phyloP scores from a whole-genome alignment of 2,113 vertebrate genomes.

The Pithys albifrons region DNA sequence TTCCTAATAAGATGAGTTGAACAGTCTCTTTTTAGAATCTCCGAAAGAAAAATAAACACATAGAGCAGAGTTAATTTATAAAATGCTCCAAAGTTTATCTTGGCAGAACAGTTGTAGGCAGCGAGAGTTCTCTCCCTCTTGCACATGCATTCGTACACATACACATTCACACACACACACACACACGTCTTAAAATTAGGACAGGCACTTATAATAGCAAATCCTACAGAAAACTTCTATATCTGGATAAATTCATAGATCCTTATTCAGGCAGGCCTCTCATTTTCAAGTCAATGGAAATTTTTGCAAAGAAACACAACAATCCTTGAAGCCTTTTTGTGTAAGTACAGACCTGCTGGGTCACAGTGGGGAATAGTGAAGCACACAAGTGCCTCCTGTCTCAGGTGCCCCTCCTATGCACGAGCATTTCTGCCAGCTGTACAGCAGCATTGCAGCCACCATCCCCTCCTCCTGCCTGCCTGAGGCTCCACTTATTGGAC shows the following conservation, averaged over 20 bases:
- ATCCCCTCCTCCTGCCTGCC: background rate
- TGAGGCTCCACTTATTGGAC: background rate
- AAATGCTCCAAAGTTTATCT: constrained; percentile 72
- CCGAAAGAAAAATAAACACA: constrained; percentile 75
- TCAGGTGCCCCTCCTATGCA: background rate
- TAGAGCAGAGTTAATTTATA: constrained; percentile 76
- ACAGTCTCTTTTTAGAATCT: constrained; percentile 73
- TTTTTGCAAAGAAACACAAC: background rate
- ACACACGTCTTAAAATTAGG: background rate
- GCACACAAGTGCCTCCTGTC: background rate
- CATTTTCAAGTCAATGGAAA: background rate
- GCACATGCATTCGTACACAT: background rate
- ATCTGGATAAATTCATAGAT: background rate
- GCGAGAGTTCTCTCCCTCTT: constrained; percentile 55
- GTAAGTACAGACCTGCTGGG: background rate
- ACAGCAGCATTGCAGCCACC: fast-evolving
- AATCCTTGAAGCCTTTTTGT: background rate
- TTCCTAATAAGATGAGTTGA: constrained; percentile 63
- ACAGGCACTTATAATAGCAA: constrained; percentile 19
- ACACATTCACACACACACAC: background rate
- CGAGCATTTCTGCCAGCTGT: background rate
- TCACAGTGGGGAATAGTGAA: fast-evolving
- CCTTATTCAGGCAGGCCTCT: background rate
- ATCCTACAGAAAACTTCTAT: background rate
- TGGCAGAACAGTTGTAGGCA: constrained; percentile 66